Base-by-base conservation (phyloP, 1,140 invertebrate species). In the Aphelenchoides avenae region DNA sequence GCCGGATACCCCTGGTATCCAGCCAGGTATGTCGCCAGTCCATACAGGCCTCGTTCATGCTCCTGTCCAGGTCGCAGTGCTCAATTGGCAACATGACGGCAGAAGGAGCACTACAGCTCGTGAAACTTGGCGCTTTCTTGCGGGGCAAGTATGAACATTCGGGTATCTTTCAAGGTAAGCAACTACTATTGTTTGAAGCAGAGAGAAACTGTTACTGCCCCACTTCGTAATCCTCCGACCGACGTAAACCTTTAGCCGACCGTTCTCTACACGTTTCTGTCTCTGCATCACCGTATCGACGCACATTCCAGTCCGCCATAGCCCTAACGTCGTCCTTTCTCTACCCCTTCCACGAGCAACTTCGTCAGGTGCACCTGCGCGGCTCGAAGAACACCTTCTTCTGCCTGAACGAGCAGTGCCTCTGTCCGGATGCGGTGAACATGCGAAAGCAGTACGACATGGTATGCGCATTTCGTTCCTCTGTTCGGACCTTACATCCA, bases 221-320 rank as follows among this genome's bases (percentile, higher is more conserved):
- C n/a, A n/a, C n/a, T n/a, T n/a, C n/a, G n/a, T n/a, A n/a, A n/a
- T n/a, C n/a, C n/a, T n/a, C n/a, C n/a, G n/a, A n/a, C n/a, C n/a
- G n/a, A n/a, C n/a, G n/a, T n/a, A n/a, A n/a, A n/a, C n/a, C n/a
- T n/a, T n/a, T n/a, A n/a, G n/a, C n/a, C n/a, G n/a, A n/a, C n/a
- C n/a, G n/a, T n/a, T n/a, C 48, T 47, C 9, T 15, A 22, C 33
- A 30, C 20, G 3, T 57, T 57, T 46, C 31, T 39, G 27, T 22
- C 4, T 61, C 11, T 11, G 43, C 58, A 11, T 59, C 58, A n/a
- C n/a, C 27, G 18, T 61, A 39, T 34, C 44, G 18, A 29, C 27
- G 58, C 15, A 61, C 58, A 6, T 64, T 61, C 7, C 58, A 61
- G 39, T 61, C 58, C n/a, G 58, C 61, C 4, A 40, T 61, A 26